Base-by-base conservation (phyloP, 2,113 vertebrate genomes). In the Ramphastos sulfuratus region DNA sequence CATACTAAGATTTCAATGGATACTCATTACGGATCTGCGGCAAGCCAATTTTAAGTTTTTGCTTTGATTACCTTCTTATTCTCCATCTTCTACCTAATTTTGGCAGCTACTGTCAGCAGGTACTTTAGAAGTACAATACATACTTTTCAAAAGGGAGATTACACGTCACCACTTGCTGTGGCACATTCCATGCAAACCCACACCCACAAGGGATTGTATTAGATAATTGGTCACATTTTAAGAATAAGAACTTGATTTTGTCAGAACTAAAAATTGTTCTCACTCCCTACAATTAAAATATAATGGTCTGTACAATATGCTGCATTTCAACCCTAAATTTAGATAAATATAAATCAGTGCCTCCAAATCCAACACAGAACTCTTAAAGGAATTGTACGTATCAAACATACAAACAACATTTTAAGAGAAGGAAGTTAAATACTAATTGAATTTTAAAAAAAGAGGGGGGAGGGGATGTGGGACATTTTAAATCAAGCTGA, bases 191-290 rank as follows among this genome's bases (percentile, higher is more conserved):
- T 64, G 54, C 85, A 92, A 87, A 85, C 91, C 86, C 83, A 93
- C 85, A 85, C 60, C 89, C 89, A 63, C 94, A 20, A 81, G 2
- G 77, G 84, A 87, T 2, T 84, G 82, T 83, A 44, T 9, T 69
- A 82, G 90, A 56, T 94, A 95, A 94, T 69, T 86, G 90, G 85
- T 58, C 84, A 78, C 71, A 95, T 86, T 90, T 89, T 52, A 94
- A 84, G 71, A 93, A 50, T 59, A 94, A 75, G 61, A 90, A 83
- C 48, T 75, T 81, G 60, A 71, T 78, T 91, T 78, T 88, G 18
- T 50, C 83, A 81, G 89, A 78, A 85, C 84, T 83, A 63, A 91
- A 93, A 94, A 89, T 37, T 60, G 76, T 54, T 85, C 76, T 58
- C 55, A 18, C 66, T 76, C 90, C 85, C 94, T 82, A 50, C 85